Percentiles rank a stretch among this genome's conserved stretches.
Evolutionary conservation across 2,888 invertebrate species (phyloP).

Genomic region (Capitulum mitella): DNA sequence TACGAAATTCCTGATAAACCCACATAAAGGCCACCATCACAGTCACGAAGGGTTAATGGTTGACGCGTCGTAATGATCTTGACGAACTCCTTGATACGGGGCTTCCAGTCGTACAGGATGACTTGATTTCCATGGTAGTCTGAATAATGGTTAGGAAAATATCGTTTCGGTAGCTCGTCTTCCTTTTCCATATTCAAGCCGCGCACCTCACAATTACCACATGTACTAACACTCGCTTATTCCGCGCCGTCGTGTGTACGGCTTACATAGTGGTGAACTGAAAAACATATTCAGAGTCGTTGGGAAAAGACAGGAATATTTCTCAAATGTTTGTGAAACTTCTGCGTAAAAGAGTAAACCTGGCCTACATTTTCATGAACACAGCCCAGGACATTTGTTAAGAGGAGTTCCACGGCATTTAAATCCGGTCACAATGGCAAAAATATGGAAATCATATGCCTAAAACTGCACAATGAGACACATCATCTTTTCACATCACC

Average conservation of each 20-base stretch:
- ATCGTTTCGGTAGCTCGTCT: conserved; percentile 24
- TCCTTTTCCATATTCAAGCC: background rate
- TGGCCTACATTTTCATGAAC: background rate
- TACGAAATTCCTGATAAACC: conserved; percentile 64
- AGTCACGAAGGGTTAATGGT: conserved; percentile 41
- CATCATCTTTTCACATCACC: background rate
- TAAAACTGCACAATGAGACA: background rate
- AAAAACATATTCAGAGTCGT: background rate
- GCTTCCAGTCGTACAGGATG: conserved; percentile 19
- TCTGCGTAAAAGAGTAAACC: background rate
- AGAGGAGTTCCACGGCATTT: background rate
- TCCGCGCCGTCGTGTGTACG: conserved; percentile 1
- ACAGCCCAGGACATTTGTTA: background rate
- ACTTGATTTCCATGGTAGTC: conserved; percentile 19
- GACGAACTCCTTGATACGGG: conserved; percentile 30
- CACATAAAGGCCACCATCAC: conserved; percentile 59
- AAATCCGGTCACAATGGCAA: background rate
- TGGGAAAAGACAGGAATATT: background rate
- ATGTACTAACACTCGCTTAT: background rate
- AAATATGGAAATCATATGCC: no score
- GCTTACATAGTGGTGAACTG: background rate
- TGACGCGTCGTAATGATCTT: conserved; percentile 39
- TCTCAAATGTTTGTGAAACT: background rate
- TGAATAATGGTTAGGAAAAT: conserved; percentile 45
- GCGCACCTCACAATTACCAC: background rate